phyloP scores from a whole-genome alignment of 1,140 invertebrate species.

The Helicoverpa armigera region DNA sequence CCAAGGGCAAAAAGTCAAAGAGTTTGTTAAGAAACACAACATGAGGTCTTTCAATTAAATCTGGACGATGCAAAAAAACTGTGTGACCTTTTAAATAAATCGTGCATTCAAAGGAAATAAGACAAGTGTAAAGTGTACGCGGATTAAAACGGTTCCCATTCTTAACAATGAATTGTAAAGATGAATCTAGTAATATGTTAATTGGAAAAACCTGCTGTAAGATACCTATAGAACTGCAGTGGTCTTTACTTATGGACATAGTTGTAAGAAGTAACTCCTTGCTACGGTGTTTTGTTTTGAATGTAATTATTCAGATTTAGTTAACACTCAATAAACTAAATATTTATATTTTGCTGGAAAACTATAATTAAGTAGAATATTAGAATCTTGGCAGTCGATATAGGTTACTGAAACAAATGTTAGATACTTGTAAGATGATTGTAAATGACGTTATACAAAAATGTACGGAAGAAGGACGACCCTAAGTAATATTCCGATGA shows the following conservation, averaged over 20 bases:
- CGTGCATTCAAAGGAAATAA: constrained; percentile 24
- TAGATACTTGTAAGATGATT: too few species aligned
- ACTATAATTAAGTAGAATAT: too few species aligned
- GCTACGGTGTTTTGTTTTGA: too few species aligned
- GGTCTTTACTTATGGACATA: neutral
- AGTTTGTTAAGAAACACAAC: constrained; percentile 23
- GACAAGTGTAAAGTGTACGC: neutral
- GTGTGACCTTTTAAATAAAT: constrained; percentile 45
- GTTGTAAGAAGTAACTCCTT: too few species aligned
- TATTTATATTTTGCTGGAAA: too few species aligned
- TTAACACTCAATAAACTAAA: too few species aligned
- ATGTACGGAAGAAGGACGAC: too few species aligned
- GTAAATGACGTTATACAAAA: too few species aligned
- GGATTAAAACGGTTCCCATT: constrained; percentile 1
- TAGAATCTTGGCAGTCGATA: too few species aligned
- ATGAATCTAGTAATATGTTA: neutral
- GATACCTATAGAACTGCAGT: neutral
- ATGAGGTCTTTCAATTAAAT: constrained; percentile 45
- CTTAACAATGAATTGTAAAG: constrained; percentile 12
- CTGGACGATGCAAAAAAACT: constrained; percentile 18
- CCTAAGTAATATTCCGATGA: too few species aligned
- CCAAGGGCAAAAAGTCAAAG: constrained; percentile 38
- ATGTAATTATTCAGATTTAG: too few species aligned
- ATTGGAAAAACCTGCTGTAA: neutral
- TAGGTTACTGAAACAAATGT: too few species aligned